Evolutionary conservation across 2,113 vertebrate species (phyloP).

Genomic region (Piprites chloris): DNA sequence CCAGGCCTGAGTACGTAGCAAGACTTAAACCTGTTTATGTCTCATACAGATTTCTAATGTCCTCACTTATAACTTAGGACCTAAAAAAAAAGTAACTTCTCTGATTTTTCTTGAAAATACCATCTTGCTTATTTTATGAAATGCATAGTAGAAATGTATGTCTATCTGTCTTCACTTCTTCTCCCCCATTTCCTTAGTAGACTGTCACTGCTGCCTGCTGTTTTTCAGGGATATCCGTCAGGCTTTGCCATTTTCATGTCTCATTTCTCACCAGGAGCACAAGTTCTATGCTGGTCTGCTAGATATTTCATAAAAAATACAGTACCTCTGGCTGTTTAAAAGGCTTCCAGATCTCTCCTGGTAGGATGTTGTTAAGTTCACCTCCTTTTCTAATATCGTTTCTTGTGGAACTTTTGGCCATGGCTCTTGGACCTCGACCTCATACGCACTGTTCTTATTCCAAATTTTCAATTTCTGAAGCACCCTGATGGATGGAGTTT

Average conservation of each 20-base stretch:
- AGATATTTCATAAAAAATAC: background rate
- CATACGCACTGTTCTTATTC: rapidly evolving
- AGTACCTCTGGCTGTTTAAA: background rate
- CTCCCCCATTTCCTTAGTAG: background rate
- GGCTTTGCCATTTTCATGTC: background rate
- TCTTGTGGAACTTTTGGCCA: background rate
- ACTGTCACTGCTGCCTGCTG: background rate
- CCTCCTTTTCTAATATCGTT: rapidly evolving
- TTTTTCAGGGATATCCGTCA: background rate
- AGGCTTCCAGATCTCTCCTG: background rate
- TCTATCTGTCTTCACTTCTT: background rate
- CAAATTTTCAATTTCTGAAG: background rate
- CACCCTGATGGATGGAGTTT: background rate
- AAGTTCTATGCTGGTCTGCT: background rate
- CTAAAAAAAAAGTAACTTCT: background rate
- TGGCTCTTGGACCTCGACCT: background rate
- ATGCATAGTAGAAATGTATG: background rate
- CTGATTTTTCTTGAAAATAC: background rate
- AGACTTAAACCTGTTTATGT: background rate
- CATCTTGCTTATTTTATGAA: background rate
- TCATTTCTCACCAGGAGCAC: background rate
- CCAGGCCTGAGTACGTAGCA: background rate
- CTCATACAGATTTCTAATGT: background rate
- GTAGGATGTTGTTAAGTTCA: background rate
- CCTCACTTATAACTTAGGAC: background rate